Evolutionary conservation across 2,888 invertebrate genomes (phyloP).

Genomic region (Ormia ochracea): DNA sequence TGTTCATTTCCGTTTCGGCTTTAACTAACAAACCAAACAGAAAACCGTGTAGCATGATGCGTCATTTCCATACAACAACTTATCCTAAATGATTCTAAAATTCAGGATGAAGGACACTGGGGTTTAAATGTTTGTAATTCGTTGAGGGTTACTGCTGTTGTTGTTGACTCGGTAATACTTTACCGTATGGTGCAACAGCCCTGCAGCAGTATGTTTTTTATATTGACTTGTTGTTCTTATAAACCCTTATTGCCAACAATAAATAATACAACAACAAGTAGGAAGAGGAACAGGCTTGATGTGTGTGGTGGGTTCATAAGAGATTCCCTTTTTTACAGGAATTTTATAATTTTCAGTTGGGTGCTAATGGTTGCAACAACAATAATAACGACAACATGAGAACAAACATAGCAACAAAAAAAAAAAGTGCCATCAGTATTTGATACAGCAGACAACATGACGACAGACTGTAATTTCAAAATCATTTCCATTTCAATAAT

Average conservation of each 20-base stretch:
- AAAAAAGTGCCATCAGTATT: slow-evolving; percentile 30
- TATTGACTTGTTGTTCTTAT: slow-evolving; percentile 57
- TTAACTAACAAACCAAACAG: slow-evolving; percentile 39
- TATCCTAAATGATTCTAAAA: not conserved
- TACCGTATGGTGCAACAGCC: slow-evolving; percentile 14
- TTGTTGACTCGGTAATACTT: not conserved
- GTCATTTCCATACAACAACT: not conserved
- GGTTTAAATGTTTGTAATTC: slow-evolving; percentile 3
- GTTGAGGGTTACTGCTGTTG: slow-evolving; percentile 9
- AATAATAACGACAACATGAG: too few relatives aligned
- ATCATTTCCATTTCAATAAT: slow-evolving; percentile 11
- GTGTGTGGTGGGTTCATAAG: not conserved
- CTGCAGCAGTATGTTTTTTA: not conserved
- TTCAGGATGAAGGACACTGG: not conserved
- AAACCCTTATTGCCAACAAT: slow-evolving; percentile 39
- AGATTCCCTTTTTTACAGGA: slow-evolving; percentile 7
- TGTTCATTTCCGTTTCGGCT: slow-evolving; percentile 59
- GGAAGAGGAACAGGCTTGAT: not conserved
- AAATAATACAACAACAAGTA: slow-evolving; percentile 40
- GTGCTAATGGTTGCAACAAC: slow-evolving; percentile 50
- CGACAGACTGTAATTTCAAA: not conserved
- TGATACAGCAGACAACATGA: slow-evolving; percentile 7
- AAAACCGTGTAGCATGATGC: slow-evolving; percentile 14
- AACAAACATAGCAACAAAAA: too few relatives aligned
- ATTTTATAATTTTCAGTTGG: slow-evolving; percentile 39